phyloP scores from a whole-genome alignment of 2,888 invertebrate species.

The Amblyteles armatorius region DNA sequence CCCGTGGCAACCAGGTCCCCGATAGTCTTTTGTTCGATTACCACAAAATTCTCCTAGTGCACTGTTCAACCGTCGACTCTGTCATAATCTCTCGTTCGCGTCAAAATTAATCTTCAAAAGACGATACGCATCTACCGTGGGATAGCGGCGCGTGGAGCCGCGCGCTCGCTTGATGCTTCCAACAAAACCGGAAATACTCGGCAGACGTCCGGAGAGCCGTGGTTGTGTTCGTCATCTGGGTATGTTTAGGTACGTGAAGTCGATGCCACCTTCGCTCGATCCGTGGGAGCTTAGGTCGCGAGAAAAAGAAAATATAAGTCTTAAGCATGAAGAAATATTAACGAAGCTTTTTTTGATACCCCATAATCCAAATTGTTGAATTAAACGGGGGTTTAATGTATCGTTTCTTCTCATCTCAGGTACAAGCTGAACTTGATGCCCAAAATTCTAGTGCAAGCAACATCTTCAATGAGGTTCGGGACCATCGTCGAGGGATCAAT shows the following conservation, averaged over 20 bases:
- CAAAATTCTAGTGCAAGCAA: constrained; percentile 79
- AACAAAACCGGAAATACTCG: constrained; percentile 54
- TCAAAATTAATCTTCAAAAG: constrained; percentile 65
- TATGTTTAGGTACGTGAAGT: constrained; percentile 64
- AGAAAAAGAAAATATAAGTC: background rate
- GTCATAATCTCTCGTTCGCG: constrained; percentile 66
- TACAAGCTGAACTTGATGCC: constrained; percentile 76
- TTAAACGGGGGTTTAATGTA: background rate
- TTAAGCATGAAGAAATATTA: background rate
- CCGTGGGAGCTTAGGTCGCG: background rate
- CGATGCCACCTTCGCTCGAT: constrained; percentile 2
- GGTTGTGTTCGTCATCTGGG: constrained; percentile 60
- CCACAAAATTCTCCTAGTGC: constrained; percentile 64
- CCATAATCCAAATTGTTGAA: background rate
- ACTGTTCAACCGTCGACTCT: constrained; percentile 66
- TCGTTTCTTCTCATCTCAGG: constrained; percentile 70
- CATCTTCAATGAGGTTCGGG: constrained; percentile 71
- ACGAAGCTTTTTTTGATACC: background rate
- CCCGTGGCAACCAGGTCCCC: constrained; percentile 59
- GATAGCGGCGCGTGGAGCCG: constrained; percentile 66
- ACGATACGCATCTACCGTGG: constrained; percentile 58
- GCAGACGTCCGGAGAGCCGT: constrained; percentile 60
- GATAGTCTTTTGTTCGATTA: constrained; percentile 55
- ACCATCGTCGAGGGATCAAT: constrained; percentile 66
- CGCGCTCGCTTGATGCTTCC: constrained; percentile 66